Evolutionary conservation across 1,140 invertebrate species (phyloP).

Genomic region (Drosophila lini): DNA sequence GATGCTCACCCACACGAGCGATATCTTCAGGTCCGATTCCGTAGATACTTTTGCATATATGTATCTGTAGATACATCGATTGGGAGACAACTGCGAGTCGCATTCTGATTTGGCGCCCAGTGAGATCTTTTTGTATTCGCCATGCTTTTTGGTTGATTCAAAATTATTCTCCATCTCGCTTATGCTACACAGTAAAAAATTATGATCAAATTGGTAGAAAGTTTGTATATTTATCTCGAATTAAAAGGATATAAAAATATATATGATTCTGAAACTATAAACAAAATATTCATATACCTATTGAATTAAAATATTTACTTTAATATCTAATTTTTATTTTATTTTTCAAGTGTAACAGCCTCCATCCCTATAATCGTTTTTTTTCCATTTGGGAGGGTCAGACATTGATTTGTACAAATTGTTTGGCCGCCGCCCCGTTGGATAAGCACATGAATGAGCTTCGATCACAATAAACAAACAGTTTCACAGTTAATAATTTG

Average conservation of each 20-base stretch:
- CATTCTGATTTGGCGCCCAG: slow-evolving; percentile 44
- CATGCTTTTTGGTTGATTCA: slow-evolving; percentile 33
- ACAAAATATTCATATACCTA: too few species aligned
- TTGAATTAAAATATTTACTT: too few species aligned
- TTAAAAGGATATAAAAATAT: neutral
- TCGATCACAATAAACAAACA: slow-evolving; percentile 66
- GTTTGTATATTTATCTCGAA: neutral
- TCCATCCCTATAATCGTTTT: neutral
- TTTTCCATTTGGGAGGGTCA: slow-evolving; percentile 14
- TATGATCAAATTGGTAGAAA: neutral
- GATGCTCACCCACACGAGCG: slow-evolving; percentile 53
- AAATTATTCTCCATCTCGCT: slow-evolving; percentile 12
- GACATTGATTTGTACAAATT: slow-evolving; percentile 25
- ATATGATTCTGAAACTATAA: neutral
- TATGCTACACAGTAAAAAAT: neutral
- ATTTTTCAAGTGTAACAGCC: neutral
- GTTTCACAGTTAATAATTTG: slow-evolving; percentile 68
- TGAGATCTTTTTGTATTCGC: slow-evolving; percentile 21
- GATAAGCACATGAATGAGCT: slow-evolving; percentile 51
- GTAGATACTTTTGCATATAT: slow-evolving; percentile 9
- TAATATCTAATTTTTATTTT: too few species aligned
- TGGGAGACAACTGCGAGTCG: slow-evolving; percentile 49
- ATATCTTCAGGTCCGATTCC: slow-evolving; percentile 19
- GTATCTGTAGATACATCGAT: slow-evolving; percentile 23
- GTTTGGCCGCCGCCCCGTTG: slow-evolving; percentile 30